Conservation (phyloP, 2,797 vertebrate genomes). For the Pangasius krempfi region DNA sequence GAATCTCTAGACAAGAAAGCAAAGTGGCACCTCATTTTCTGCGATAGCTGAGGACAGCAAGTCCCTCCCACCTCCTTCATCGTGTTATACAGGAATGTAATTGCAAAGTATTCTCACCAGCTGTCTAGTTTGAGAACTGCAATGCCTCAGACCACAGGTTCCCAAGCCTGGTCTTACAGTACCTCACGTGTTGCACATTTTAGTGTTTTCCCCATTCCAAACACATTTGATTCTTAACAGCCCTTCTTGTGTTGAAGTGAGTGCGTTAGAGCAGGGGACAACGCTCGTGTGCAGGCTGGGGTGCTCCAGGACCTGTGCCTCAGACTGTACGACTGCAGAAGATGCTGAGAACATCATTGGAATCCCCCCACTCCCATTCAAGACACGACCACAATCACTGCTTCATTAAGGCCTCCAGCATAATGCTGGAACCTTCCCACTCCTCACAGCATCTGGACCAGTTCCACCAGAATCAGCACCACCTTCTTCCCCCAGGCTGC, state of each 20-base stretch:
- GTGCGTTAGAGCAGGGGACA: background rate
- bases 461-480: background rate
- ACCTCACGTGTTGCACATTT: background rate
- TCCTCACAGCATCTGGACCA: background rate
- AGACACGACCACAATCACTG: background rate
- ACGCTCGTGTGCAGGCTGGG: background rate
- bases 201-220: background rate
- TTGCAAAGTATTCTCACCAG: background rate
- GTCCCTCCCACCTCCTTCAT: no score
- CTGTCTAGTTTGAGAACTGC: background rate
- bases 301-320: background rate
- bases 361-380: background rate
- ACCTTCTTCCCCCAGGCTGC: background rate
- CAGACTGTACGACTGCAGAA: background rate
- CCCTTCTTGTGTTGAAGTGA: background rate
- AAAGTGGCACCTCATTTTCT: background rate
- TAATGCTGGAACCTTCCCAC: background rate
- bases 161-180: background rate
- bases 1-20: background rate
- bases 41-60: background rate
- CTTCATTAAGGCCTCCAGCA: background rate
- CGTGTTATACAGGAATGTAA: background rate
- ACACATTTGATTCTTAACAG: background rate
- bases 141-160: background rate
- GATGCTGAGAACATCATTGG: background rate